A percentile compares a stretch with the other conserved stretches of the same genome.
phyloP scores from a whole-genome alignment of 2,888 invertebrate species.

The Phyllotreta cruciferae region DNA sequence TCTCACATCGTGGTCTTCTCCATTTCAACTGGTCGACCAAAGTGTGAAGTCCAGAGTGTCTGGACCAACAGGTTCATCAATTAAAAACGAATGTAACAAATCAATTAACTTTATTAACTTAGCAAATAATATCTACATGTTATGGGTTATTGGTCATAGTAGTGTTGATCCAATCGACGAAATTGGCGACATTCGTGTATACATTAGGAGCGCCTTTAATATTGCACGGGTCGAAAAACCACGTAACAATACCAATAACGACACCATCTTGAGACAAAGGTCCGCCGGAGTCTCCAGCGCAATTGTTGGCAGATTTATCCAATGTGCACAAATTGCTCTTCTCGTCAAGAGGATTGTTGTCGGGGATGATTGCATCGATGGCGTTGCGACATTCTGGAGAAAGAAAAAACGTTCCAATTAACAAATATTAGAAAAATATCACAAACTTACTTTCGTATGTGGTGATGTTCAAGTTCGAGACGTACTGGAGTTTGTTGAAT shows the following conservation, averaged over 20 bases:
- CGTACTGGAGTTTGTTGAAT: background rate
- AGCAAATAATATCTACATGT: constrained; percentile 1
- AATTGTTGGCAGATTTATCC: constrained; percentile 41
- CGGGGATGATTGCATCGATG: background rate
- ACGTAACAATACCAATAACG: constrained; percentile 65
- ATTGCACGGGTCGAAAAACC: constrained; percentile 65
- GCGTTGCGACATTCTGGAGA: constrained; percentile 54
- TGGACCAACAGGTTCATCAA: too few relatives aligned
- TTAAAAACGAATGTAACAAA: too few relatives aligned
- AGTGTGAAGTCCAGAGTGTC: too few relatives aligned
- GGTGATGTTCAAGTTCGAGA: background rate
- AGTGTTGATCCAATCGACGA: constrained; percentile 48
- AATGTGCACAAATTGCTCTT: constrained; percentile 6
- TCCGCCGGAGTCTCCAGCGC: constrained; percentile 66
- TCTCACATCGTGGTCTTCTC: too few relatives aligned
- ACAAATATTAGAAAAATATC: background rate
- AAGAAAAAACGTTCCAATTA: too few relatives aligned
- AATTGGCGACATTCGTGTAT: constrained; percentile 63
- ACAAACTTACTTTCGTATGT: constrained; percentile 8
- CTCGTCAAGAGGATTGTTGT: constrained; percentile 21
- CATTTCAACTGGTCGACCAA: too few relatives aligned
- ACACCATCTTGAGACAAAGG: constrained; percentile 53
- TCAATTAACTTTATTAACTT: constrained; percentile 4
- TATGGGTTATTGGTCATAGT: background rate
- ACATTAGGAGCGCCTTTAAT: constrained; percentile 63